A percentile compares a stretch with the other conserved stretches of the same genome.
Evolutionary conservation across 2,888 invertebrate genomes (phyloP).

Genomic region (Drosophila barbarae): DNA sequence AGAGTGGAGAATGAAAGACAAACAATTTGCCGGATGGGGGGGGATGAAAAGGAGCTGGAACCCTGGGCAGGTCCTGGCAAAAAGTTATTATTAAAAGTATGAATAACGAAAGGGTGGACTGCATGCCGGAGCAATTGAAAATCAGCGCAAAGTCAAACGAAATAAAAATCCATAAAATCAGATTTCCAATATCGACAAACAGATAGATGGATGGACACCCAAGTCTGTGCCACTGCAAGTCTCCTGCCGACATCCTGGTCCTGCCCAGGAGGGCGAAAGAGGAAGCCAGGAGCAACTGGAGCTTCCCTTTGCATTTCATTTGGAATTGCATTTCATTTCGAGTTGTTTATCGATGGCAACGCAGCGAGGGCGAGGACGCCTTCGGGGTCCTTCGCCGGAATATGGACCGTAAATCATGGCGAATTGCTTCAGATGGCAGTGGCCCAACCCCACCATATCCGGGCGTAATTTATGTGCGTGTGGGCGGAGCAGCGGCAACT

Average conservation of each 20-base stretch:
- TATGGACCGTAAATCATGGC: constrained; percentile 62
- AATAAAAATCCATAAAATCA: constrained; percentile 74
- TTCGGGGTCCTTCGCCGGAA: constrained; percentile 24
- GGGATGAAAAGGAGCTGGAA: constrained; percentile 7
- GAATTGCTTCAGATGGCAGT: constrained; percentile 43
- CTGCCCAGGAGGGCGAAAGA: neutral
- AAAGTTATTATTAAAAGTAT: constrained; percentile 59
- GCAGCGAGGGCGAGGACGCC: constrained; percentile 18
- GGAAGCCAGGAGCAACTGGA: constrained; percentile 15
- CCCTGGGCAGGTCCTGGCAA: constrained; percentile 19
- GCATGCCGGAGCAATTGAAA: constrained; percentile 57
- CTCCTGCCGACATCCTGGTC: constrained; percentile 22
- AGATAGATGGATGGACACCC: constrained; percentile 55
- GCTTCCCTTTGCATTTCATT: constrained; percentile 38
- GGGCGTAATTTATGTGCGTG: constrained; percentile 45
- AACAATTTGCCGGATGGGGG: constrained; percentile 51
- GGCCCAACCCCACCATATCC: constrained; percentile 18
- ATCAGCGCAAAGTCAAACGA: constrained; percentile 70
- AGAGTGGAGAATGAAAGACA: constrained; percentile 54
- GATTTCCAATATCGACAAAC: constrained; percentile 72
- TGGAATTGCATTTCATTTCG: constrained; percentile 64
- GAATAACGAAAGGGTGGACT: constrained; percentile 9
- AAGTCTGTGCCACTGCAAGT: constrained; percentile 13
- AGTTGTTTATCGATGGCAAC: constrained; percentile 68
- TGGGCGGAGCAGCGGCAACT: constrained; percentile 15